Evolutionary conservation across 2,797 vertebrate species (phyloP), one percentile per base, ranked within the genome.

Genomic region (Pangasius larnaudii): DNA sequence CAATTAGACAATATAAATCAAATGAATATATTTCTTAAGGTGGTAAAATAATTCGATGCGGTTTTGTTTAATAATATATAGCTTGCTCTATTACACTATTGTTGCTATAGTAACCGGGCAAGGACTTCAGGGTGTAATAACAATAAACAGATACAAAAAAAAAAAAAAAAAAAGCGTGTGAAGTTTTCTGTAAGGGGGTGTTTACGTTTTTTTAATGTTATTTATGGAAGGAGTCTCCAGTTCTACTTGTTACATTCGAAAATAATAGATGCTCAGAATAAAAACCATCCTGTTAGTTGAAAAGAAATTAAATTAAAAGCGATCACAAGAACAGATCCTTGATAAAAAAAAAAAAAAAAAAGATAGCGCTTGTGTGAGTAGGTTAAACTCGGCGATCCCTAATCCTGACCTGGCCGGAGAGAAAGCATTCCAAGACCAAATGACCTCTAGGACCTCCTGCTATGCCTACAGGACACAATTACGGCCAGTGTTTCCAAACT

Each of bases 401-500:
- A 85, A 91, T 86, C 51, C 84, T 78, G 87, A 87, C 74, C 87
- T 61, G 61, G 56, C 84, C 59, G 49, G 71, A 30, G 56, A 79
- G 16, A 59, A 71, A 75, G 22, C 39, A 61, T 84, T 77, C 39
- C 72, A 71, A 79, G 88, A 75, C 74, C 85, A 63, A 46, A 75
- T 13, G 49, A 80, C 59, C 80, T 78, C 65, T 27, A 74, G 89
- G 93, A 91, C 92, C 90, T 92, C 94, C 94, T 56, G 88, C 94
- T 92, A 92, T 94, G 94, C 91, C 88, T 65, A 2, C 58, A 80
- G 93, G 93, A 95, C 95, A 96, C 95, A 96, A 95, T 93, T 95
- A 88, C 91, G 74, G 92, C 88, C 93, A 92, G 90, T 96, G 95
- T 96, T 96, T 95, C 92, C 95, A 96, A 96, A 96, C 95, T 96